Conservation (phyloP, 2,113 vertebrate species). For the Alosa alosa region DNA sequence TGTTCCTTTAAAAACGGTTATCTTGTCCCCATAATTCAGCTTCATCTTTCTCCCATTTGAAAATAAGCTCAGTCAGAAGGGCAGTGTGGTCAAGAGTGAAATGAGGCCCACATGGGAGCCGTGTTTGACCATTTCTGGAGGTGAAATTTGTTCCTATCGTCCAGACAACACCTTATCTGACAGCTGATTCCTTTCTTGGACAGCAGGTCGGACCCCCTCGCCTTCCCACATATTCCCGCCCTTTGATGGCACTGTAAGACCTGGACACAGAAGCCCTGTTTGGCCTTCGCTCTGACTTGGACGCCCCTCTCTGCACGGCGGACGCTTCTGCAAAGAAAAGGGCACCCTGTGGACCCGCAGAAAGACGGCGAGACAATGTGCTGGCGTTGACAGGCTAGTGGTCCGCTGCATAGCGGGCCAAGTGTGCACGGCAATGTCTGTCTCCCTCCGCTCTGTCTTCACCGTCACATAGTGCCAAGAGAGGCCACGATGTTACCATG, state of each 20-base stretch:
- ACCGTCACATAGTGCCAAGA: not conserved
- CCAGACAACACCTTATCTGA: not conserved
- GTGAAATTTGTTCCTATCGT: not conserved
- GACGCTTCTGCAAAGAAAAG: not conserved
- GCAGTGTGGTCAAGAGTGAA: not conserved
- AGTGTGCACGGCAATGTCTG: not conserved
- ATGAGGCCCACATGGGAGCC: not conserved
- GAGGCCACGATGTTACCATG: not conserved
- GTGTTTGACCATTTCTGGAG: not conserved
- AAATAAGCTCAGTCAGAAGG: not conserved
- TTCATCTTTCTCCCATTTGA: not conserved
- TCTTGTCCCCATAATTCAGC: no score
- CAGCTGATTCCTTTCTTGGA: not conserved
- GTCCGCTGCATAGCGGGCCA: not conserved
- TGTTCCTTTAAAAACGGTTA: not conserved
- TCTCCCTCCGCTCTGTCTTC: not conserved
- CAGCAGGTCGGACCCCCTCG: not conserved
- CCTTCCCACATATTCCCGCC: not conserved
- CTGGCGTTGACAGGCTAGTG: slow-evolving; percentile 31
- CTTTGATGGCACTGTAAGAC: not conserved
- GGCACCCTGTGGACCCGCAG: slow-evolving; percentile 1
- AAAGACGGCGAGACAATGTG: slow-evolving; percentile 27
- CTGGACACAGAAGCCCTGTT: not conserved
- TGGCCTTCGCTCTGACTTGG: not conserved
- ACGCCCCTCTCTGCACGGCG: not conserved